A percentile compares a stretch with the other conserved stretches of the same genome.
Evolutionary conservation across 2,797 vertebrate species (phyloP).

Genomic region (Aldrovandia affinis): DNA sequence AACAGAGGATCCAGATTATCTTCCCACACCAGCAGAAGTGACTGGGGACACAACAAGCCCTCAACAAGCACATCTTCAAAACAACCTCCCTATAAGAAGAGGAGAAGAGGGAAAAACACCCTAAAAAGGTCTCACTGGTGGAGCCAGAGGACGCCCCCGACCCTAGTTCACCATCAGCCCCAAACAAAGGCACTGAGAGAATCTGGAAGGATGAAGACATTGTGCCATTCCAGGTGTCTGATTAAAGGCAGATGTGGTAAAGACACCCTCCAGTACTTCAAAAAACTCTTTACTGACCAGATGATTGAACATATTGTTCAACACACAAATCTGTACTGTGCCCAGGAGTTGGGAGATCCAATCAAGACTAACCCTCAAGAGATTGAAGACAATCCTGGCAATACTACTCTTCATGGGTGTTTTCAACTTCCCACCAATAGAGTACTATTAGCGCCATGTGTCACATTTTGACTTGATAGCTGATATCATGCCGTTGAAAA

Average conservation of each 20-base stretch:
- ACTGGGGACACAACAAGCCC: no score
- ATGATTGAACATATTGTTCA: slow-evolving; percentile 46
- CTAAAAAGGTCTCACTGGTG: no score
- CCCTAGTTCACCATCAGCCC: slow-evolving; percentile 11
- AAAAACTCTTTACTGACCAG: slow-evolving; percentile 43
- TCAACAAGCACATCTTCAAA: no score
- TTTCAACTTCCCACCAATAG: slow-evolving; percentile 32
- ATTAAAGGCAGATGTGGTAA: slow-evolving; percentile 27
- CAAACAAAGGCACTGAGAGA: slow-evolving; percentile 20
- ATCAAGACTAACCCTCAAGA: slow-evolving; percentile 42
- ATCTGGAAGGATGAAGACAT: slow-evolving; percentile 40
- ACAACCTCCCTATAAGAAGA: no score
- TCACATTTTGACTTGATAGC: not conserved
- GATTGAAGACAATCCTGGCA: slow-evolving; percentile 39
- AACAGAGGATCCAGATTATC: slow-evolving; percentile 14
- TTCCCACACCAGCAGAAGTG: not conserved
- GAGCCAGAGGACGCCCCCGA: slow-evolving; percentile 5
- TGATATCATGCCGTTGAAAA: slow-evolving; percentile 37
- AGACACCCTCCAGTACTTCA: slow-evolving; percentile 46
- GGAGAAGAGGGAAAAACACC: no score
- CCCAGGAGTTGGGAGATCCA: slow-evolving; percentile 39
- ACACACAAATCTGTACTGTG: slow-evolving; percentile 43
- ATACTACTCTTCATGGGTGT: slow-evolving; percentile 39
- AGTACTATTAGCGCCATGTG: not conserved
- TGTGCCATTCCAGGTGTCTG: slow-evolving; percentile 36